Percentiles rank a stretch among this genome's conserved stretches.
These are phyloP conservation scores for Ganaspis sp. DNA, from an alignment of 1,140 invertebrate species.

Conservation along the genomic window DNA sequence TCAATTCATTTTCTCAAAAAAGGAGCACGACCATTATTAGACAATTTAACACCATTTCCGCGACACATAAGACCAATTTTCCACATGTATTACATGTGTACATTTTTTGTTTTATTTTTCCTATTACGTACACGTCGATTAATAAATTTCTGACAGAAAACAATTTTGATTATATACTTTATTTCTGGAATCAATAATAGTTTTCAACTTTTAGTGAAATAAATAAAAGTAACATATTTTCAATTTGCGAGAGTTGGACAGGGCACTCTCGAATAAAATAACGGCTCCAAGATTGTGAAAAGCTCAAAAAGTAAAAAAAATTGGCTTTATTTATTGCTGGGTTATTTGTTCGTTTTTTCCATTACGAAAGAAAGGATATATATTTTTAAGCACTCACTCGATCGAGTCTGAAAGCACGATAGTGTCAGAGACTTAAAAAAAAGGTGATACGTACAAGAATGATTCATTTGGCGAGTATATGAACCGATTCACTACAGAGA, in stretches of 20 bases:
- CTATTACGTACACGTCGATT: too few relatives aligned
- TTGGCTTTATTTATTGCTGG: neutral
- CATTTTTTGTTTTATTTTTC: too few relatives aligned
- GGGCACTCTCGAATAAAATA: neutral
- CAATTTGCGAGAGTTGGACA: too few relatives aligned
- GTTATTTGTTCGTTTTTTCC: neutral
- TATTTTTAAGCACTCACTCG: neutral
- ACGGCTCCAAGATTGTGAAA: neutral
- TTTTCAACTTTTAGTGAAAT: too few relatives aligned
- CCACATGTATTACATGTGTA: too few relatives aligned
- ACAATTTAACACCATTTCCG: too few relatives aligned
- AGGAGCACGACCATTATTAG: neutral
- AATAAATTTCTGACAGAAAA: too few relatives aligned
- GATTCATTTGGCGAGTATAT: neutral
- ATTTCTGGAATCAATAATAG: too few relatives aligned
- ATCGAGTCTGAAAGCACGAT: slow-evolving; percentile 6
- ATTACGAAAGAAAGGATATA: neutral
- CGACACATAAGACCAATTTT: too few relatives aligned
- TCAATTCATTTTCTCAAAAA: neutral
- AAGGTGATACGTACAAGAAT: slow-evolving; percentile 9
- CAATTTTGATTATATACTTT: too few relatives aligned
- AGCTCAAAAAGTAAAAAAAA: neutral
- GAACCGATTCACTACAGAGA: neutral
- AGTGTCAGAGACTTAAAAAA: slow-evolving; percentile 5
- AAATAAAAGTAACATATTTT: too few relatives aligned